Evolutionary conservation across 2,888 invertebrate species (phyloP), one percentile per base, ranked within the genome.

Genomic region (Tetranychus piercei): DNA sequence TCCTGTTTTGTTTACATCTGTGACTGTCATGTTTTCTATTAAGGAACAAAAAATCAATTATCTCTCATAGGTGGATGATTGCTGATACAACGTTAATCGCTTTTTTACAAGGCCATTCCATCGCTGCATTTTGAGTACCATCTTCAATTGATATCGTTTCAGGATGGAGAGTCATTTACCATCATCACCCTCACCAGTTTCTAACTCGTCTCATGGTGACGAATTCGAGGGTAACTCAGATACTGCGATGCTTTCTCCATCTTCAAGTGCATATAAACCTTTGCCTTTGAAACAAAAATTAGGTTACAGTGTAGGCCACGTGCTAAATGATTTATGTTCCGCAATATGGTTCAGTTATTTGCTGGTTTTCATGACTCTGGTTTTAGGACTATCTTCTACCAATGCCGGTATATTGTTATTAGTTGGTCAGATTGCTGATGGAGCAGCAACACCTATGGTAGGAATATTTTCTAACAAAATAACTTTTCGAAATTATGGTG

Each of bases 261-360:
- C 55, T 55, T 55, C 55, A 55, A 9, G 11, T 55, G 2, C 55
- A 15, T 55, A 55, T 3, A 55, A 55, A 69, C 34, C 69, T 65
- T 66, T 76, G 69, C 73, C 75, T n/a, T 64, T 73, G 11, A 34
- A 18, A 23, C 76, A 76, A 72, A 22, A 75, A 64, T 76, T 89
- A 43, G 87, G 88, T 0, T 90, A 88, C 82, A 87, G 87, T 73
- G 86, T 92, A 74, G 94, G 94, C 0, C 94, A 95, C 83, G 87
- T 94, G 73, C 85, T 92, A 79, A 95, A 95, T 82, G 94, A 95
- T 83, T 86, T 94, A 70, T 92, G 92, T 83, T 92, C 94, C 20
- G 90, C 92, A 76, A 89, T 94, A 86, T 73, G 64, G 73, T 73
- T 64, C 15, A 23, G 22, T 22, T 76, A 76, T 45, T 71, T 79